Evolutionary conservation across 2,888 invertebrate species (phyloP).

Genomic region (Acanthosepion esculentum): DNA sequence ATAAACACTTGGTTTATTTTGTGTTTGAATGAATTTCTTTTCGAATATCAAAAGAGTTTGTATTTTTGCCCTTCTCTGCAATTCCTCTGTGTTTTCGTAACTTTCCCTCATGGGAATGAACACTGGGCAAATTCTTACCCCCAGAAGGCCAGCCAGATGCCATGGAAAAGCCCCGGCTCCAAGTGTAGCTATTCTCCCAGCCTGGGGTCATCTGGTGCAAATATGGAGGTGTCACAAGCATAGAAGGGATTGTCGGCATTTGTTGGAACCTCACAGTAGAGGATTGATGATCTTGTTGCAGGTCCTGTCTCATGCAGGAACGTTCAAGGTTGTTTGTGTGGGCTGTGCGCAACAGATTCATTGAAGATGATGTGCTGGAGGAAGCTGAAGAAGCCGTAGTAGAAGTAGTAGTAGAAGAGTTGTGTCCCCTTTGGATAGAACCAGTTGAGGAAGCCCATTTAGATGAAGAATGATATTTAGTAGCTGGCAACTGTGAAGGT

Average conservation of each 20-base stretch:
- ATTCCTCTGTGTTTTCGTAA: not conserved
- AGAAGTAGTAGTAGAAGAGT: not conserved
- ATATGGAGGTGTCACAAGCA: slow-evolving; percentile 16
- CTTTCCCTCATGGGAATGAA: slow-evolving; percentile 35
- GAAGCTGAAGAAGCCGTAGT: not conserved
- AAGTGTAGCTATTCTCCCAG: slow-evolving; percentile 41
- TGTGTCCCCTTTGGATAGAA: not conserved
- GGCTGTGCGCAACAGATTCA: not conserved
- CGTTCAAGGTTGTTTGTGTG: slow-evolving; percentile 4
- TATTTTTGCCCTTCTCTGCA: not conserved
- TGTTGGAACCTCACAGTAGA: slow-evolving; percentile 38
- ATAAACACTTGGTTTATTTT: not conserved
- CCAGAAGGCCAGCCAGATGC: not conserved
- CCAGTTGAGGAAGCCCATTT: not conserved
- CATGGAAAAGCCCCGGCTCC: slow-evolving; percentile 38
- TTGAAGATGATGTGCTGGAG: not conserved
- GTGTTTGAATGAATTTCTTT: slow-evolving; percentile 45
- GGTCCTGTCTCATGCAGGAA: not conserved
- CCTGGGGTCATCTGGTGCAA: slow-evolving; percentile 37
- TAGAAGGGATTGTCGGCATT: slow-evolving; percentile 14
- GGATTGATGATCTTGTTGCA: not conserved
- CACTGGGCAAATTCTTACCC: not conserved
- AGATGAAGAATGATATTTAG: not conserved
- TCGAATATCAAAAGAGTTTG: slow-evolving; percentile 8
- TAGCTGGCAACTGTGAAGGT: not conserved